Conservation (phyloP, 2,888 invertebrate genomes). For the Xanthorhoe spadicearia region DNA sequence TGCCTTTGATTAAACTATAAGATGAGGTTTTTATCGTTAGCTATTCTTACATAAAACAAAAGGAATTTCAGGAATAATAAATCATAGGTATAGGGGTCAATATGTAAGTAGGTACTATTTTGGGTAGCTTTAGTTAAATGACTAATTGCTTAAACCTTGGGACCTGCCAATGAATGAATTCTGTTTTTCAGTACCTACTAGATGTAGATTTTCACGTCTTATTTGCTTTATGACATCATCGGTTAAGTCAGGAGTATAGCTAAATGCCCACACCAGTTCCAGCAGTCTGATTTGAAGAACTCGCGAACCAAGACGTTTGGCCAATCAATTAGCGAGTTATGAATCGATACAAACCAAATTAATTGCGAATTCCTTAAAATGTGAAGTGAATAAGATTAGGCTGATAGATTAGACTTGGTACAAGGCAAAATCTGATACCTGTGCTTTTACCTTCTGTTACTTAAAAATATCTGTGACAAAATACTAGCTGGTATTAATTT, state of each 20-base stretch:
- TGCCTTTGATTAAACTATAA: background rate
- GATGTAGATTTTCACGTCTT: constrained; percentile 62
- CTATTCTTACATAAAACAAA: background rate
- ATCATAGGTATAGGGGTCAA: background rate
- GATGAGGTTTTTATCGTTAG: background rate
- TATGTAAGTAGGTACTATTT: constrained; percentile 20
- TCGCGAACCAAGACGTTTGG: constrained; percentile 70
- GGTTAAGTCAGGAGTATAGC: constrained; percentile 62
- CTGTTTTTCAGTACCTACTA: constrained; percentile 62
- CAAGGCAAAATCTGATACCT: too few species aligned
- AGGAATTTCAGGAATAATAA: background rate
- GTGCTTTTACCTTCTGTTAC: too few species aligned
- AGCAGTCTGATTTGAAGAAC: constrained; percentile 68
- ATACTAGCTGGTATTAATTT: too few species aligned
- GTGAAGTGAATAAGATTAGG: constrained; percentile 38
- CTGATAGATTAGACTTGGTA: too few species aligned
- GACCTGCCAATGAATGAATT: constrained; percentile 54
- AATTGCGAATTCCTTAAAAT: too few species aligned
- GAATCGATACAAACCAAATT: constrained; percentile 46
- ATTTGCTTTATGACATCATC: constrained; percentile 78
- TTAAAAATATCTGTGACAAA: too few species aligned
- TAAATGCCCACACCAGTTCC: constrained; percentile 56
- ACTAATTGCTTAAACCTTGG: constrained; percentile 58
- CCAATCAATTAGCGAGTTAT: constrained; percentile 62
- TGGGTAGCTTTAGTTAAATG: constrained; percentile 51